Percentiles rank a stretch among this genome's conserved stretches.
These are phyloP conservation scores for Cyprinodon variegatus DNA, from an alignment of 2,113 vertebrate species.

Conservation along the genomic window DNA sequence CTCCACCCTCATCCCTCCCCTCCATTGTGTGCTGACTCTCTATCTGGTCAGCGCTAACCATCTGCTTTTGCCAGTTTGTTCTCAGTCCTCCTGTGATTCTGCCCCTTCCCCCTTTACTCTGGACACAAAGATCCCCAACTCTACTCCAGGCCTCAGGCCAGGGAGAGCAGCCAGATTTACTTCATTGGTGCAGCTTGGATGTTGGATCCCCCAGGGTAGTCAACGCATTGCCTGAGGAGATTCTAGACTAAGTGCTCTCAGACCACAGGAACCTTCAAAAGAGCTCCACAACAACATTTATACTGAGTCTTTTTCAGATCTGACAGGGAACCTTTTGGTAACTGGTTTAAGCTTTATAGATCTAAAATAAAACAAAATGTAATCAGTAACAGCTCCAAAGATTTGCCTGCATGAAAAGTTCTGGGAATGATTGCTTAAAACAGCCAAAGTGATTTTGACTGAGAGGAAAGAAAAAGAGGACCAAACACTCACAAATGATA, in stretches of 20 bases:
- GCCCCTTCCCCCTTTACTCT: neutral
- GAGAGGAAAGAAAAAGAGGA: neutral
- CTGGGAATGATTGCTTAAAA: neutral
- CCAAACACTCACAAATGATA: slow-evolving; percentile 89
- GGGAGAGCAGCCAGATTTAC: slow-evolving; percentile 39
- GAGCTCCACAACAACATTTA: neutral
- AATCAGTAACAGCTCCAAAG: too few relatives aligned
- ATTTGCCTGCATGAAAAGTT: neutral
- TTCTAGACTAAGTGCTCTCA: neutral
- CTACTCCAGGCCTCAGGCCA: slow-evolving; percentile 3
- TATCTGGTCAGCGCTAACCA: slow-evolving; percentile 75
- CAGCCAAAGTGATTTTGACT: neutral
- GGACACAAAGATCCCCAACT: neutral
- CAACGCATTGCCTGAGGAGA: neutral
- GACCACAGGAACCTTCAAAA: neutral
- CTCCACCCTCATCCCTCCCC: neutral
- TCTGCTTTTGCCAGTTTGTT: slow-evolving; percentile 65
- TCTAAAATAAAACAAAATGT: neutral
- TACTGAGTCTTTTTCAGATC: neutral
- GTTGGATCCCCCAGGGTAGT: neutral
- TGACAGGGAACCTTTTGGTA: neutral
- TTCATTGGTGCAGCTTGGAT: neutral
- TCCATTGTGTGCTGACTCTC: slow-evolving; percentile 28
- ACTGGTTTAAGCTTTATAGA: neutral
- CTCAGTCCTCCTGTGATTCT: slow-evolving; percentile 22